Evolutionary conservation across 2,797 vertebrate species (phyloP), one percentile per base, ranked within the genome.

Genomic region (Clarias pachynema): DNA sequence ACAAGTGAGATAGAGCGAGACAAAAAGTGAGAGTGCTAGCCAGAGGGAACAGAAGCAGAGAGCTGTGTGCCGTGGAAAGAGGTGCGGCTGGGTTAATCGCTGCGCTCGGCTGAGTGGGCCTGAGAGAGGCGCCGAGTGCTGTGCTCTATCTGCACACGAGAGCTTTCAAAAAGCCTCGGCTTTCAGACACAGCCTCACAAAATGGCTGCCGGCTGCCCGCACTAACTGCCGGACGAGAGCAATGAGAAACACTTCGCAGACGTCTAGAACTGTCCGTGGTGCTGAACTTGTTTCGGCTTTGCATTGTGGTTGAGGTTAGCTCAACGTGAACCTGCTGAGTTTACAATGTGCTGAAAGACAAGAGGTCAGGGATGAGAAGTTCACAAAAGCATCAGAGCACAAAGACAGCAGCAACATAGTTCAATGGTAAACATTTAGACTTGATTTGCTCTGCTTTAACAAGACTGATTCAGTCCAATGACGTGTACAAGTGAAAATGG

Each of bases 31-130:
- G 60, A 80, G 75, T 44, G 66, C 40, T 56, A 31, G 53, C 69
- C 34, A 31, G 66, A 85, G 53, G 56, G 82, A 81, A 82, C 16
- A 69, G 72, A 68, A 66, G 72, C 31, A 70, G 85, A 65, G 84
- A 81, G 84, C 60, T 74, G 78, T 85, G 75, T 60, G 84, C n/a
- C 86, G 86, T 86, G 89, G 88, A 89, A 89, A 83, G 86, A 68
- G 77, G 87, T 86, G 90, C 53, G 82, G 88, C 80, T 37, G 91
- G 94, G 94, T 94, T 95, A 95, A 95, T 95, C 92, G 91, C 89
- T 83, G 80, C 91, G 93, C 90, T 91, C 87, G 92, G 89, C 91
- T 91, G 93, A 92, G 92, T 93, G 93, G 91, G 79, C 87, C 90
- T 72, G 89, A 87, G 90, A 94, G 94, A 94, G 93, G 89, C 74